These are phyloP conservation scores for Pilophorus perplexus DNA, from an alignment of 2,888 invertebrate species.

Conservation along the genomic window DNA sequence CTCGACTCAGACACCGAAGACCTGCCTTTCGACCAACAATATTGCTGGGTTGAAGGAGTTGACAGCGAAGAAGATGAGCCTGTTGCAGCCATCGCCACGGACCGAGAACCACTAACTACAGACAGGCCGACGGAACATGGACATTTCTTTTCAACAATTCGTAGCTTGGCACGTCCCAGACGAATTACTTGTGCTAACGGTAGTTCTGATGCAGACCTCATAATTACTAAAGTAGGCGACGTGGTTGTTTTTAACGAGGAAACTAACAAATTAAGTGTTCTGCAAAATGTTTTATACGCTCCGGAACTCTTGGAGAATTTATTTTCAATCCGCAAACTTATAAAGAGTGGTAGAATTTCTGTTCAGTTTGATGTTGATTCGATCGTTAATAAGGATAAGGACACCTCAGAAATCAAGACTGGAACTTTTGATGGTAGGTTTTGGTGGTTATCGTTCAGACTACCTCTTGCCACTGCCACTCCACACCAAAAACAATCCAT, in stretches of 20 bases:
- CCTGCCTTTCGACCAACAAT: too few relatives aligned
- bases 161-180: too few relatives aligned
- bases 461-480: conserved; percentile 1
- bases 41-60: background rate
- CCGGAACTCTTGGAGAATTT: conserved; percentile 8
- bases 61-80: background rate
- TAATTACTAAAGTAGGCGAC: too few relatives aligned
- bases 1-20: too few relatives aligned
- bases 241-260: conserved; percentile 1
- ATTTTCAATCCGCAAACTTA: conserved; percentile 7
- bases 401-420: background rate
- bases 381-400: background rate
- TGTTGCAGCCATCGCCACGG: background rate
- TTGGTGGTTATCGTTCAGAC: too few relatives aligned
- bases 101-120: background rate
- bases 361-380: background rate
- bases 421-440: conserved; percentile 4
- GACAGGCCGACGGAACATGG: too few relatives aligned
- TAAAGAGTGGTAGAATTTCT: conserved; percentile 1
- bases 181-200: too few relatives aligned
- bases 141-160: too few relatives aligned
- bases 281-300: too few relatives aligned
- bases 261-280: background rate
- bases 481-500: background rate
- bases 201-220: too few relatives aligned